Base-by-base conservation (phyloP, 2,113 vertebrate genomes). In the Saguinus imperator region DNA sequence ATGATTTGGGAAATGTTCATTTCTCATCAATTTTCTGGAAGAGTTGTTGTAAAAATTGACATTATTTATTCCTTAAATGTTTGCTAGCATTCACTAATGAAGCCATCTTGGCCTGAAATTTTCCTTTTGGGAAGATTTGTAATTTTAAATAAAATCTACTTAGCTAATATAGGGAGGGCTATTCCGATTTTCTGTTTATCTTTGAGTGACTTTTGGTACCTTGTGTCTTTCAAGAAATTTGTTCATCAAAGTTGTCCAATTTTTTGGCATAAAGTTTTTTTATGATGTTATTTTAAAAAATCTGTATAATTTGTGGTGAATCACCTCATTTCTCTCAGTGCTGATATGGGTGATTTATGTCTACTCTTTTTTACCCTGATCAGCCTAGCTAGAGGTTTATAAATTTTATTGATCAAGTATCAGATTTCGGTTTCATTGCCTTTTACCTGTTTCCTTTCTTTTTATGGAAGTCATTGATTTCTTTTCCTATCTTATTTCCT, bases 371-470 rank as follows among this genome's bases (percentile, higher is more conserved):
- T 48, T 43, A n/a, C 17, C 73, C 35, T 84, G 8, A 23, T 72
- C 18, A 58, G 37, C 27, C 20, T 68, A 64, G 23, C 5, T 86
- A 70, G 57, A 89, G 45, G 64, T 27, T 96, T 89, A 50, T 35
- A 32, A 57, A 45, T 91, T 83, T 95, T 50, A 4, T 87, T 45
- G 43, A 37, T 25, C 21, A 64, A 96, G 66, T 55, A 52, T 16
- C 21, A 50, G 10, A 43, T 64, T 91, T 89, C 82, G 48, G 20
- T 95, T 57, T 94, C 18, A 58, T 76, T 79, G 40, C 7, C 73
- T 93, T 94, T 85, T 80, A 18, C 68, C 29, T 48, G 6, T 82
- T 85, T 92, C 18, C 81, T 91, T 94, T 27, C 57, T 81, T 79
- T 68, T 43, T 32, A 76, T 37, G 82, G 48, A 64, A 87, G 9